Conservation (phyloP, 2,888 invertebrate species). For the Paralinhomoeus sp. region DNA sequence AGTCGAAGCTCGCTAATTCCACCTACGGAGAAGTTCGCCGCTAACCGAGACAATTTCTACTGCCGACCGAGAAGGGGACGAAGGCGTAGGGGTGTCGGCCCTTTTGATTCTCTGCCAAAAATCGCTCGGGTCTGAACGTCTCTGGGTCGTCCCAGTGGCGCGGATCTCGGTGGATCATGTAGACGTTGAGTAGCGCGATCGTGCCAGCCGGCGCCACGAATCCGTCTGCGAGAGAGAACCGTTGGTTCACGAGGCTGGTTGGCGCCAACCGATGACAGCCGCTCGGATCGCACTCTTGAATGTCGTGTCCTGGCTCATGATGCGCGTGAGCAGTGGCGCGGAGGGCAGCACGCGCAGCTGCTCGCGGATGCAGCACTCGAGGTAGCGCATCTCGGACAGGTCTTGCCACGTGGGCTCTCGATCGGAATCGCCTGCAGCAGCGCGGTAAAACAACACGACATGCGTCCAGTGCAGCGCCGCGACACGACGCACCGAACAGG, state of each 20-base stretch:
- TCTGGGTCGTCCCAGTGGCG: conserved; percentile 24
- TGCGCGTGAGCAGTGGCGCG: conserved; percentile 26
- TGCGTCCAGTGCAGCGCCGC: too few species aligned
- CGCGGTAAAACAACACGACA: too few species aligned
- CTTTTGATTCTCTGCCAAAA: conserved; percentile 17
- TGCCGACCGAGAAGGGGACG: conserved; percentile 28
- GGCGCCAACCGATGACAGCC: too few species aligned
- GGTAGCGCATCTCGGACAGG: conserved; percentile 25
- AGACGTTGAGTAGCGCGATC: conserved; percentile 2
- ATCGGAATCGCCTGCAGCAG: conserved; percentile 7
- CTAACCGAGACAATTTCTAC: conserved; percentile 28
- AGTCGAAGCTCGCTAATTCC: too few species aligned
- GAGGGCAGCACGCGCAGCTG: conserved; percentile 27
- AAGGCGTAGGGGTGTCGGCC: conserved; percentile 24
- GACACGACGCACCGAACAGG: too few species aligned
- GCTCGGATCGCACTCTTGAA: too few species aligned
- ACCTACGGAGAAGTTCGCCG: too few species aligned
- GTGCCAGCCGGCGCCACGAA: conserved; percentile 14
- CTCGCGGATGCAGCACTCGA: conserved; percentile 29
- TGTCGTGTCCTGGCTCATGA: conserved; percentile 19
- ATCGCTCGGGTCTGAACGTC: conserved; percentile 25
- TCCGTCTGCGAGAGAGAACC: conserved; percentile 5
- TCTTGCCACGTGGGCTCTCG: conserved; percentile 29
- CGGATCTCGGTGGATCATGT: conserved; percentile 21
- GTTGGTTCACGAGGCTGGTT: too few species aligned